These are phyloP conservation scores for Ornithorhynchus anatinus DNA, from an alignment of 2,113 vertebrate genomes.

Conservation along the genomic window DNA sequence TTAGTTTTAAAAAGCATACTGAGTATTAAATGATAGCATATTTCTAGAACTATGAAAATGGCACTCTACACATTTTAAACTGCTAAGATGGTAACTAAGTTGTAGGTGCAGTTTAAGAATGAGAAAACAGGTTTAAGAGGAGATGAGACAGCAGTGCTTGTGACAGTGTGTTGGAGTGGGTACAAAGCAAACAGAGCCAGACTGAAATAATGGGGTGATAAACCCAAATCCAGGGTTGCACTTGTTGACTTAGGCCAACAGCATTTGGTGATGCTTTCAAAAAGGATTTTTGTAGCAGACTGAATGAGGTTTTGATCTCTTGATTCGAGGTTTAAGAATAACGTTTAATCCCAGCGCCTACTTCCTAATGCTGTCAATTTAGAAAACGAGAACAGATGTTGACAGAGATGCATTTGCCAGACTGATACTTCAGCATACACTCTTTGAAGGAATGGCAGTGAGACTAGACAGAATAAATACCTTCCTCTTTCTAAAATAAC, in stretches of 20 bases:
- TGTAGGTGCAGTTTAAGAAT: too few species aligned
- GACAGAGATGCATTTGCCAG: conserved; percentile 45
- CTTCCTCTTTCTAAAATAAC: neutral
- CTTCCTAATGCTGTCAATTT: conserved; percentile 32
- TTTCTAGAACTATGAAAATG: too few species aligned
- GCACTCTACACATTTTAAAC: too few species aligned
- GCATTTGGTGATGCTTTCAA: conserved; percentile 12
- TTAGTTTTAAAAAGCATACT: too few species aligned
- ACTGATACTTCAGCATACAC: conserved; percentile 38
- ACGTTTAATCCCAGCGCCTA: conserved; percentile 22
- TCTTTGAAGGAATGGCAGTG: conserved; percentile 27
- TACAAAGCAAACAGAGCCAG: neutral
- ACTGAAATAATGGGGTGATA: neutral
- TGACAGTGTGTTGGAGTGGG: too few species aligned
- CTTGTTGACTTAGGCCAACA: neutral
- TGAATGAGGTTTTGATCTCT: neutral
- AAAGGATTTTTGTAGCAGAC: neutral
- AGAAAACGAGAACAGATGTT: conserved; percentile 50
- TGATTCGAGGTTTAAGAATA: conserved; percentile 39
- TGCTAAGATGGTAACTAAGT: too few species aligned
- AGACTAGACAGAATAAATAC: conserved; percentile 20
- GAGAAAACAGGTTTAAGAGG: too few species aligned
- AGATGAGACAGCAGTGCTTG: too few species aligned
- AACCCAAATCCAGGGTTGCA: neutral
- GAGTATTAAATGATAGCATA: too few species aligned